phyloP scores from a whole-genome alignment of 1,140 invertebrate genomes.

The Venturia canescens region DNA sequence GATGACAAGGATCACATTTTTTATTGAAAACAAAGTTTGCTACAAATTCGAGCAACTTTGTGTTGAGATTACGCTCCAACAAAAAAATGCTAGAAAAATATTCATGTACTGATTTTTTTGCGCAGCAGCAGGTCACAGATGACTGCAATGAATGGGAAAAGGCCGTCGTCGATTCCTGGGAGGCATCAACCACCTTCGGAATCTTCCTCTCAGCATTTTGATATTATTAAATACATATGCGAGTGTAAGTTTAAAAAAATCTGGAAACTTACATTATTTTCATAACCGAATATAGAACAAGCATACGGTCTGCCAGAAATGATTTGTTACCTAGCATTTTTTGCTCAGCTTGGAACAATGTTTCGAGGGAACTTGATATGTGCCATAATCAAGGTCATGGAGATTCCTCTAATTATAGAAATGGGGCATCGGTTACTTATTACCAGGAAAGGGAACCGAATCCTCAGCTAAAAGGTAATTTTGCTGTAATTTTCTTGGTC shows the following conservation, averaged over 20 bases:
- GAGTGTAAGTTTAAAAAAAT: conserved; percentile 69
- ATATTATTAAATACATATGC: conserved; percentile 78
- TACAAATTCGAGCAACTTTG: too few relatives aligned
- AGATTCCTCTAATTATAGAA: conserved; percentile 70
- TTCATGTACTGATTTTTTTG: not conserved
- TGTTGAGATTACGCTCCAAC: too few relatives aligned
- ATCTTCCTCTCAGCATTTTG: conserved; percentile 76
- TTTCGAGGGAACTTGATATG: conserved; percentile 73
- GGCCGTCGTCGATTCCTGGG: conserved; percentile 67
- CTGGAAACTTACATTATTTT: too few relatives aligned
- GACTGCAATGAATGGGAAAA: conserved; percentile 75
- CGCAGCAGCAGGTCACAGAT: conserved; percentile 68
- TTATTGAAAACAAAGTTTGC: too few relatives aligned
- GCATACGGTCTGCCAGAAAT: not conserved
- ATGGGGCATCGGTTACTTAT: conserved; percentile 73
- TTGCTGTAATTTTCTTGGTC: not conserved
- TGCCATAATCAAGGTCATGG: conserved; percentile 69
- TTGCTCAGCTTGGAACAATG: conserved; percentile 74
- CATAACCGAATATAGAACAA: too few relatives aligned
- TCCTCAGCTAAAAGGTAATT: conserved; percentile 73
- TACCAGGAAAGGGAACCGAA: conserved; percentile 76
- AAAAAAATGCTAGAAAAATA: not conserved
- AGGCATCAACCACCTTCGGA: conserved; percentile 67
- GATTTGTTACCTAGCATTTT: conserved; percentile 39
- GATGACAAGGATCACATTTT: too few relatives aligned